Evolutionary conservation across 2,797 vertebrate genomes (phyloP), one percentile per base, ranked within the genome.

Genomic region (Liparis tanakae): DNA sequence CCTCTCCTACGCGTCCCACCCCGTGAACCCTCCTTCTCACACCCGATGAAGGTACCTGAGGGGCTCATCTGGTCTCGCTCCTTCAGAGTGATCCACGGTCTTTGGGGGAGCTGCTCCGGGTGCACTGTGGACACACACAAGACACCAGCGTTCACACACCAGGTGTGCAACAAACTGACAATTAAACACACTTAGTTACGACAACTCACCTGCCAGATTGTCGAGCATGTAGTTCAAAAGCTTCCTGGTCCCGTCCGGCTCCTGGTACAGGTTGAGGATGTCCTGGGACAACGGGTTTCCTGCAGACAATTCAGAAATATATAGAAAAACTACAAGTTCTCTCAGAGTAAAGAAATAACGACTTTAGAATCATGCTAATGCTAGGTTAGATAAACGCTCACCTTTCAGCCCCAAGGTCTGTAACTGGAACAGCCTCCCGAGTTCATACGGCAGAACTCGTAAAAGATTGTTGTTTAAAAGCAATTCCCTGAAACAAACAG

Each of bases 401-500:
- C 98, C 98, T 98, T 99, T 99, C 67, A 99, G 96, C 83, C 98
- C 98, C 78, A 99, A 93, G 79, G 96, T 98, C 93, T 99, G 98
- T 82, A 99, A 93, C 95, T 97, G 97, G 95, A 99, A 99, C 91
- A 99, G 96, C 90, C 97, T 95, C 90, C 98, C 98, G 91, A 99
- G 98, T 96, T 99, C 98, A 66, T 98, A 99, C 96, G 98, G 98
- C 95, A 99, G 97, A 96, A 98, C 97, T 95, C 98, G 96, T 96
- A 99, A 95, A 93, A 98, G 95, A 96, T 99, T 99, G 96, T 99
- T 97, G 96, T 99, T 99, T 95, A 99, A 98, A 96, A 99, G 97
- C 95, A 99, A 97, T 96, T 99, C 98, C 97, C 98, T 99, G 93
- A 57, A 57, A n/a, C 91, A 67, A 76, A 1, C 2, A 41, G 39